Evolutionary conservation across 1,140 invertebrate species (phyloP).

Genomic region (Drosophila truncata): DNA sequence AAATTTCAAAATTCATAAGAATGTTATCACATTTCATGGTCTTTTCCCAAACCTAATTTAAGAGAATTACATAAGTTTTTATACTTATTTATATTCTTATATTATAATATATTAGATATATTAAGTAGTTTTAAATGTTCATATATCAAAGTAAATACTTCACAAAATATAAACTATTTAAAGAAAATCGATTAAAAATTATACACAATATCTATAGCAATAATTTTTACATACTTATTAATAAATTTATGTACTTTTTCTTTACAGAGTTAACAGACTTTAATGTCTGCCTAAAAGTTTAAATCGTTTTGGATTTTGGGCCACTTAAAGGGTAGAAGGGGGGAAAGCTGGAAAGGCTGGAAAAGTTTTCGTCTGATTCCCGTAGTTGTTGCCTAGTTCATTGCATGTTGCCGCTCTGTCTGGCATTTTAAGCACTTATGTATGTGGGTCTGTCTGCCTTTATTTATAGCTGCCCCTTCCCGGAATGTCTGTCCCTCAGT

Average conservation of each 20-base stretch:
- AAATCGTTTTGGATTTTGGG: constrained; percentile 14
- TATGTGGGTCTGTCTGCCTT: constrained; percentile 39
- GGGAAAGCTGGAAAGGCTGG: neutral
- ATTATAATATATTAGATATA: neutral
- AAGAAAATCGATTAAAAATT: neutral
- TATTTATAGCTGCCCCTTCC: constrained; percentile 66
- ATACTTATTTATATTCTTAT: neutral
- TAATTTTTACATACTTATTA: neutral
- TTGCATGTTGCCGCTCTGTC: constrained; percentile 80
- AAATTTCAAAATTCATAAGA: no score
- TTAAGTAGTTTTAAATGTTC: neutral
- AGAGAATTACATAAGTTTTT: no score
- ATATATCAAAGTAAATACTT: neutral
- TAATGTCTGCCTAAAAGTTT: neutral
- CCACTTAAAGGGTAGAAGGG: neutral
- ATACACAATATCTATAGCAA: neutral
- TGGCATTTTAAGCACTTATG: constrained; percentile 77
- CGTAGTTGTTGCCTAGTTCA: constrained; percentile 61
- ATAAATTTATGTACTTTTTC: neutral
- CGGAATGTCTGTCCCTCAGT: constrained; percentile 47
- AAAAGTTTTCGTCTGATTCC: constrained; percentile 34
- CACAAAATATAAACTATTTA: neutral
- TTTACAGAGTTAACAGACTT: neutral
- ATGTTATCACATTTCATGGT: neutral
- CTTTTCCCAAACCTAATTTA: no score